Conservation (phyloP, 1,140 invertebrate species). For the Trichonephila clavata region DNA sequence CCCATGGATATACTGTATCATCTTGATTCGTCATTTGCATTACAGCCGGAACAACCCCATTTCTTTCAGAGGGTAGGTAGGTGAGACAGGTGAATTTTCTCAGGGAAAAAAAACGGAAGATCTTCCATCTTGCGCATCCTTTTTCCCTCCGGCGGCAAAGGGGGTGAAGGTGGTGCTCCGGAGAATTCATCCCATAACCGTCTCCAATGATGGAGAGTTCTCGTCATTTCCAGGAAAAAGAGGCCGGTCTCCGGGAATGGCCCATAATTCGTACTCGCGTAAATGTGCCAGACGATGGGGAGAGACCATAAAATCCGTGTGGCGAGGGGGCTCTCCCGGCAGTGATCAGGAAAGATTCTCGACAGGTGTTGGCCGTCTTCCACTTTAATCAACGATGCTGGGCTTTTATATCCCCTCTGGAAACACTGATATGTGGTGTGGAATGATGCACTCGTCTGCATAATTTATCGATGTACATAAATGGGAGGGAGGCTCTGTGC, state of each 20-base stretch:
- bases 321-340: not conserved
- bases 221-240: conserved; percentile 31
- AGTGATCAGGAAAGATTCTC: conserved; percentile 15
- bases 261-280: conserved; percentile 49
- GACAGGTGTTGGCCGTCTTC: conserved; percentile 35
- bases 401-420: conserved; percentile 12
- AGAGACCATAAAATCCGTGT: conserved; percentile 32
- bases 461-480: conserved; percentile 39
- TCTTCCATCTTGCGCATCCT: not conserved
- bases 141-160: not conserved
- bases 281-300: conserved; percentile 13
- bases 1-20: not conserved
- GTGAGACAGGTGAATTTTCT: not conserved
- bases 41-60: not conserved
- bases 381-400: conserved; percentile 53
- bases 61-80: not conserved
- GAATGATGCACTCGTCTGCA: conserved; percentile 27
- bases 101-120: not conserved
- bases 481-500: not conserved
- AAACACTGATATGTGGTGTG: conserved; percentile 2
- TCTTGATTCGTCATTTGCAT: not conserved
- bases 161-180: not conserved
- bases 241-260: not conserved
- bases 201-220: conserved; percentile 44
- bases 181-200: conserved; percentile 51